These are phyloP conservation scores for Seriola rivoliana DNA, from an alignment of 2,113 vertebrate species.

Conservation along the genomic window DNA sequence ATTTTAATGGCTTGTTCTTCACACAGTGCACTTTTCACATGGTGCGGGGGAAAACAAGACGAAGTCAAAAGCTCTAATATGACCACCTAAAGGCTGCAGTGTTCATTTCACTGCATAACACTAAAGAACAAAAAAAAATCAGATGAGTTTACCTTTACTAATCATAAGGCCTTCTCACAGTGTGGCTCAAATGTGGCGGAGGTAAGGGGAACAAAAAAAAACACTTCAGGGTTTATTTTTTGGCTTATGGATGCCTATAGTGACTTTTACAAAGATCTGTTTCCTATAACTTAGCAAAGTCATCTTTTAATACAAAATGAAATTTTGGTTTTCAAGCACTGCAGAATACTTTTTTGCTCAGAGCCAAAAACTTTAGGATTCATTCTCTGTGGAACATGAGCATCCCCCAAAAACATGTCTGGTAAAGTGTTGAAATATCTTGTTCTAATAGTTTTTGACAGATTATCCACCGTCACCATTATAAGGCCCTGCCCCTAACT, in stretches of 20 bases:
- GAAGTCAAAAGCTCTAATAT: neutral
- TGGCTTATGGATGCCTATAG: no score
- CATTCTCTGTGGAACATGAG: neutral
- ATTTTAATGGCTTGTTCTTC: conserved; percentile 63
- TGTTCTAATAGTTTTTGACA: neutral
- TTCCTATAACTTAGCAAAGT: neutral
- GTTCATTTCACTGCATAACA: no score
- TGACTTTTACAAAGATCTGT: no score
- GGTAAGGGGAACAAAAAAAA: no score
- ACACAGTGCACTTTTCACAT: conserved; percentile 52
- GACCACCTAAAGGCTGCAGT: neutral
- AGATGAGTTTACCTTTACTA: no score
- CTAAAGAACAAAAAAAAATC: no score
- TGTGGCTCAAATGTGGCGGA: no score
- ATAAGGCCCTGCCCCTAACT: neutral
- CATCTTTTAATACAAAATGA: no score
- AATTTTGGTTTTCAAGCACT: neutral
- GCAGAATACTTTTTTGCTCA: neutral
- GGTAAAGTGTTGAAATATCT: neutral
- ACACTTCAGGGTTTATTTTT: no score
- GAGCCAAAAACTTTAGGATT: no score
- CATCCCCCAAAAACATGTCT: neutral
- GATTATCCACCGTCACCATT: neutral
- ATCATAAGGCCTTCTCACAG: neutral
- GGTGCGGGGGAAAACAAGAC: neutral